Conservation (phyloP, 2,797 vertebrate genomes). For the Pelodytes ibericus region DNA sequence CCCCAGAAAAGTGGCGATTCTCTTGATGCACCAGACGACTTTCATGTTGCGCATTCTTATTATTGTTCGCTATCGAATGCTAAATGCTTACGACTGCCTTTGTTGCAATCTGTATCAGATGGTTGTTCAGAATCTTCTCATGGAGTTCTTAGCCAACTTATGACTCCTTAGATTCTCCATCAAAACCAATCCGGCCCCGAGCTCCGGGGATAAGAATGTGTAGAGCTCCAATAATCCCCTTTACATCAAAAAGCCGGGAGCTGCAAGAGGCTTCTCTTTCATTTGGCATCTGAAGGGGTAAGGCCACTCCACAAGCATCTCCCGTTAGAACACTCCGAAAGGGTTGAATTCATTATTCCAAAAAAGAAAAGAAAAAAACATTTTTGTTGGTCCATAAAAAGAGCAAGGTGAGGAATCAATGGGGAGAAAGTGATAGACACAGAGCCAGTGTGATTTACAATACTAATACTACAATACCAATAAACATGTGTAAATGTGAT, state of each 20-base stretch:
- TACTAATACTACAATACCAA: too few species aligned
- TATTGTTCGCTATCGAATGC: too few species aligned
- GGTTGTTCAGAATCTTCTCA: slow-evolving; percentile 72
- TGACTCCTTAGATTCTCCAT: slow-evolving; percentile 77
- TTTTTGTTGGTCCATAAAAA: slow-evolving; percentile 94
- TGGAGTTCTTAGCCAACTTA: slow-evolving; percentile 74
- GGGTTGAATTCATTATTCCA: slow-evolving; percentile 99
- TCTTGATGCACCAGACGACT: too few species aligned
- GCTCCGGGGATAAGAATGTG: slow-evolving; percentile 88
- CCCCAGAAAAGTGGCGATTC: too few species aligned
- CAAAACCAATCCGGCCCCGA: slow-evolving; percentile 83
- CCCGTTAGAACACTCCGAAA: slow-evolving; percentile 93
- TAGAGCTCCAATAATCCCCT: slow-evolving; percentile 80
- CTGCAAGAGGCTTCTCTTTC: slow-evolving; percentile 24
- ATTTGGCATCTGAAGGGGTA: slow-evolving; percentile 39
- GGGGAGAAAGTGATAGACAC: slow-evolving; percentile 42
- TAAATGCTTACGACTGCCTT: too few species aligned
- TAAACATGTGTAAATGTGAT: too few species aligned
- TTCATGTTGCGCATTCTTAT: too few species aligned
- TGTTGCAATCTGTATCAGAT: slow-evolving; percentile 82
- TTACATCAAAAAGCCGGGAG: slow-evolving; percentile 87
- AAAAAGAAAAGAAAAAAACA: too few species aligned
- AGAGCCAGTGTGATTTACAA: too few species aligned
- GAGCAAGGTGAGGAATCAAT: slow-evolving; percentile 81
- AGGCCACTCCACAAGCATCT: slow-evolving; percentile 75